Evolutionary conservation across 2,797 vertebrate genomes (phyloP), one percentile per base, ranked within the genome.

Genomic region (Typhlichthys eigenmanni): DNA sequence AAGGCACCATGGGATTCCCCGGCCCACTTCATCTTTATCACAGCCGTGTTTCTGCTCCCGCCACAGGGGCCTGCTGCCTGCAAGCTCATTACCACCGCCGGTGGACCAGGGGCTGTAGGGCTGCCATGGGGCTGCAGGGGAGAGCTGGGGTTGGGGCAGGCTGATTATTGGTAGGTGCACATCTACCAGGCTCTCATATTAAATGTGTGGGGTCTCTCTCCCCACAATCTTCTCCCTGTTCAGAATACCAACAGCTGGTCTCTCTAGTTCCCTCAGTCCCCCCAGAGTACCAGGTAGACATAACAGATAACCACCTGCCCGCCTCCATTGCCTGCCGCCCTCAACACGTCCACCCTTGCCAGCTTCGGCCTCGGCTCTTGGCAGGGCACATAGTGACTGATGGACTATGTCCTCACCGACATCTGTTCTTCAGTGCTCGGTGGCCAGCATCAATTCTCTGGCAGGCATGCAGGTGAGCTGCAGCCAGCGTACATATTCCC

Each of bases 1-100:
- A 86, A 86, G 83, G 81, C 82, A 80, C 75, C 74, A 19, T 68
- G 86, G 89, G 81, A 90, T 79, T 79, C 13, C 49, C 75, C 69
- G 68, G 69, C 78, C 67, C 71, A 79, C 77, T 87, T 85, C 80
- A 80, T 89, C 86, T 86, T 82, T 85, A 87, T 89, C 87, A 84
- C 78, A 74, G 75, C 76, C 73, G 75, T 76, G 85, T 76, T 70
- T 74, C 69, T 62, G 67, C 64, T 68, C 64, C 61, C 75, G 79
- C 89, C 66, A 1, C 71, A n/a, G 85, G 80, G 84, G 81, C 75
- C 67, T 45, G 65, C 74, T 65, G 77, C 72, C 74, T 65, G 77
- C 72, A 43, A 76, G 62, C 82, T 87, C 76, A 88, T 88, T 88
- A 86, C 85, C 43, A 74, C 69, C 75, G 66, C 80, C 86, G 84